Evolutionary conservation across 2,888 invertebrate genomes (phyloP).

Genomic region (Cephus pulcher): DNA sequence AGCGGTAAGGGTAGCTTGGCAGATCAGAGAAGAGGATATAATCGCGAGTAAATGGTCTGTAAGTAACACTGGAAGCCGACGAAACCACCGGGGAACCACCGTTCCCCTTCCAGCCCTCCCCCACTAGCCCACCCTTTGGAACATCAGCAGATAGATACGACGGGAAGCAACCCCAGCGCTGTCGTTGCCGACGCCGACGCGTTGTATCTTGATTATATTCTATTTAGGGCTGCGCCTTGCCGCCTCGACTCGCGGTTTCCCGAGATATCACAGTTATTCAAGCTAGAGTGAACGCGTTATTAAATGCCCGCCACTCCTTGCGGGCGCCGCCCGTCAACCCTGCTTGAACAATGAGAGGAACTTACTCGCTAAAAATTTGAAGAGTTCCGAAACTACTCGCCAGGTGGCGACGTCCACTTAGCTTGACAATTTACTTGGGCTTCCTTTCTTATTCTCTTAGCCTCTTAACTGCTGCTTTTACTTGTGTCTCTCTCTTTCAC

Average conservation of each 20-base stretch:
- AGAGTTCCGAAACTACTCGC: not conserved
- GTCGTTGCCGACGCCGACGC: conserved; percentile 30
- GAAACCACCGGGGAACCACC: conserved; percentile 34
- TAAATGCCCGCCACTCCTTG: conserved; percentile 13
- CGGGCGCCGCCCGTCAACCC: conserved; percentile 2
- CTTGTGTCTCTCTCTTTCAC: not conserved
- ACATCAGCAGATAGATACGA: conserved; percentile 33
- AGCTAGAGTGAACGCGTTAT: conserved; percentile 21
- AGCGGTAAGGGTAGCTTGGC: conserved; percentile 4
- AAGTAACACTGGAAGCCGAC: conserved; percentile 41
- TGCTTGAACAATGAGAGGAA: not conserved
- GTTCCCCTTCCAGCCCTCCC: too few species aligned
- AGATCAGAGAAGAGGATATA: conserved; percentile 36
- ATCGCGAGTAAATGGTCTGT: conserved; percentile 53
- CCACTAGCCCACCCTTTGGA: conserved; percentile 7
- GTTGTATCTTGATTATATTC: conserved; percentile 54
- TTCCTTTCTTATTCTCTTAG: not conserved
- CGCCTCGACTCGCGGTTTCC: conserved; percentile 21
- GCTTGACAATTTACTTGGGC: not conserved
- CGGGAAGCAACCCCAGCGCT: conserved; percentile 11
- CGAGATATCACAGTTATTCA: conserved; percentile 43
- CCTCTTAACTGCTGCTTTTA: not conserved
- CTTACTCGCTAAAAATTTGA: not conserved
- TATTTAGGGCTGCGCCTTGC: conserved; percentile 43
- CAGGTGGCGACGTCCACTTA: not conserved